Base-by-base conservation (phyloP, 1,140 invertebrate genomes). In the Trichonephila clavata region DNA sequence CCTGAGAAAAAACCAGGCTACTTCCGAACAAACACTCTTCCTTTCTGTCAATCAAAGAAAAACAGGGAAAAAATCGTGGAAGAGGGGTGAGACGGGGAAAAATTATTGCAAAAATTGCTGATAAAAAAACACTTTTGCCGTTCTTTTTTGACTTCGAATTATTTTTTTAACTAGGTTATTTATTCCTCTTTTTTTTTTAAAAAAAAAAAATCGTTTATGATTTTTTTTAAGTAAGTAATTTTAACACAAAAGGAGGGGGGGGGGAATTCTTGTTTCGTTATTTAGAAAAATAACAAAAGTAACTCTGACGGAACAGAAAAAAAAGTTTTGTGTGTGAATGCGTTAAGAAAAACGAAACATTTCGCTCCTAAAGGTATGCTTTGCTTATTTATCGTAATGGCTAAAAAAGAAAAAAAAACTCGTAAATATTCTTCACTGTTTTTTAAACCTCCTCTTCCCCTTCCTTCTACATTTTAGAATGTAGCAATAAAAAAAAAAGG, bases 11-110 rank as follows among this genome's bases (percentile, higher is more conserved):
- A 24, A 43, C 43, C 57, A 0, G 86, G 39, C 43, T 50, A n/a
- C 32, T 87, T 65, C 60, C 7, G 21, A 43, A 32, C 61, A 87
- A 87, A 61, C 24, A 87, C 43, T 5, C 27, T 65, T 20, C 59
- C 1, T 63, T 20, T 24, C 21, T 87, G 86, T 87, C 86, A 65
- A 87, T 87, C 86, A 87, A 65, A 63, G n/a, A 43, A 13, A 32
- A 10, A 24, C 57, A 2, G 27, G 24, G 32, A 65, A 65, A 87
- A 87, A 87, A 50, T 3, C 6, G 8, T 10, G 43, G 43, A 10
- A 10, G 43, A 3, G n/a, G 2, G 14, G 16, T n/a, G 20, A 60
- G n/a, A 59, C 5, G 13, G 21, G 24, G 59, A 84, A 84, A 84
- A 84, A 84, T 43, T 43, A 43, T 21, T 81, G 16, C 43, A 13